These are phyloP conservation scores for Umimayanthus chanpuru DNA, from an alignment of 92 coral and sea anemone genomes.

Conservation along the genomic window DNA sequence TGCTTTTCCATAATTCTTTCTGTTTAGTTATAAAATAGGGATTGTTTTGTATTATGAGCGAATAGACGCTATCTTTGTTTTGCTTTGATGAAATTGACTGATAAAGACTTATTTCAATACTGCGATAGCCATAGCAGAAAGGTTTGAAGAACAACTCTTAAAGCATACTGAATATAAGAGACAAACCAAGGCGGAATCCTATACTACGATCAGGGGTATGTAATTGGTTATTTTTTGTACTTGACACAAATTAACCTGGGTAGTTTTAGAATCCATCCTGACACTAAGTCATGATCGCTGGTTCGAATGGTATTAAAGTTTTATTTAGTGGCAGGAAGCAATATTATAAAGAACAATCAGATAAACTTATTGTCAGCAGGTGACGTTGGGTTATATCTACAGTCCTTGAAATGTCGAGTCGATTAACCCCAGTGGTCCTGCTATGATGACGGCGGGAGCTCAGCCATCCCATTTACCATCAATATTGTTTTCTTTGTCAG, in stretches of 20 bases:
- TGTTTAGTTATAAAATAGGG: neutral
- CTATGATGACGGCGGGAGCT: neutral
- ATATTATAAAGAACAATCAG: slow-evolving; percentile 1
- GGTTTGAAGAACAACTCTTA: neutral
- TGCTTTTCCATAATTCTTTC: neutral
- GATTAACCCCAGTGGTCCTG: neutral
- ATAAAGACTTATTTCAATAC: neutral
- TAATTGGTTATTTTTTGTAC: neutral
- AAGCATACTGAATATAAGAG: neutral
- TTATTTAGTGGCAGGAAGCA: slow-evolving; percentile 2
- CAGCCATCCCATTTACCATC: neutral
- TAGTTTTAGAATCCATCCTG: neutral
- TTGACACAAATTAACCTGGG: neutral
- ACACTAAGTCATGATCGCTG: neutral
- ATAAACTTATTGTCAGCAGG: neutral
- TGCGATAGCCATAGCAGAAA: neutral
- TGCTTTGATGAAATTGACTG: neutral
- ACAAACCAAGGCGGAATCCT: neutral
- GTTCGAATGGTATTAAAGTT: neutral
- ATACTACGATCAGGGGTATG: no score
- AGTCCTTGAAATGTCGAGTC: neutral
- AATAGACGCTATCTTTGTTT: neutral
- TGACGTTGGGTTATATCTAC: neutral
- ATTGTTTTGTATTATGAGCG: slow-evolving; percentile 6
- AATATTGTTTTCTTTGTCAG: neutral